Conservation (phyloP, 2,888 invertebrate species). For the Troides helena region DNA sequence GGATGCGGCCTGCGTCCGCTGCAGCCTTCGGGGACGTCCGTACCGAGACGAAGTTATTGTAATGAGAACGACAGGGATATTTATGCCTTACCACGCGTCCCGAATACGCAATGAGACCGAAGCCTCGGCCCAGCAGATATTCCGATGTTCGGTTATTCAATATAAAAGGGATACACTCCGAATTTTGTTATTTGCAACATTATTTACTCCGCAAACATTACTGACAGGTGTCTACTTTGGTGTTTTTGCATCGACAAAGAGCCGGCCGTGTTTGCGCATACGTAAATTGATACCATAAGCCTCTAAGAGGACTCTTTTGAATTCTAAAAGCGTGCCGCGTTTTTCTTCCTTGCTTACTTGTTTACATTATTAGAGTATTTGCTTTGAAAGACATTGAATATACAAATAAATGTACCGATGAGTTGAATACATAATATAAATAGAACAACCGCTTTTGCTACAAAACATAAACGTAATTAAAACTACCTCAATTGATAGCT, state of each 20-base stretch:
- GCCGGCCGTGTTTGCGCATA: constrained; percentile 46
- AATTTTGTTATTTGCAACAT: constrained; percentile 49
- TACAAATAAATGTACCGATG: background rate
- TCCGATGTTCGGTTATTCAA: constrained; percentile 57
- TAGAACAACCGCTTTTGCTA: background rate
- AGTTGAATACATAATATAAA: background rate
- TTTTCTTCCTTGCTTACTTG: constrained; percentile 25
- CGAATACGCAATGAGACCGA: constrained; percentile 68
- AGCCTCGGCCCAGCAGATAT: constrained; percentile 37
- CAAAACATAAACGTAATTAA: background rate
- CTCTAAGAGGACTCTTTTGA: constrained; percentile 39
- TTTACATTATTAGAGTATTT: constrained; percentile 26
- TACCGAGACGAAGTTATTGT: constrained; percentile 67
- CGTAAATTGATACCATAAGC: constrained; percentile 51
- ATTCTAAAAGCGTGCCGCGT: constrained; percentile 33
- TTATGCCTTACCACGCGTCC: constrained; percentile 72
- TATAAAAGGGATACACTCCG: constrained; percentile 47
- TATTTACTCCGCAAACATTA: constrained; percentile 61
- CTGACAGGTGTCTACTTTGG: constrained; percentile 62
- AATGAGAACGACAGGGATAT: constrained; percentile 77
- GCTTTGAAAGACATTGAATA: background rate
- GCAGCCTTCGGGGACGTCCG: constrained; percentile 62
- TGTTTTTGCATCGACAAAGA: constrained; percentile 54
- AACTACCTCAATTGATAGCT: constrained; percentile 13
- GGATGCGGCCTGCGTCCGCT: constrained; percentile 57